These are phyloP conservation scores for Acrocyrtus sp. DNA, from an alignment of 2,888 invertebrate species.

Conservation along the genomic window DNA sequence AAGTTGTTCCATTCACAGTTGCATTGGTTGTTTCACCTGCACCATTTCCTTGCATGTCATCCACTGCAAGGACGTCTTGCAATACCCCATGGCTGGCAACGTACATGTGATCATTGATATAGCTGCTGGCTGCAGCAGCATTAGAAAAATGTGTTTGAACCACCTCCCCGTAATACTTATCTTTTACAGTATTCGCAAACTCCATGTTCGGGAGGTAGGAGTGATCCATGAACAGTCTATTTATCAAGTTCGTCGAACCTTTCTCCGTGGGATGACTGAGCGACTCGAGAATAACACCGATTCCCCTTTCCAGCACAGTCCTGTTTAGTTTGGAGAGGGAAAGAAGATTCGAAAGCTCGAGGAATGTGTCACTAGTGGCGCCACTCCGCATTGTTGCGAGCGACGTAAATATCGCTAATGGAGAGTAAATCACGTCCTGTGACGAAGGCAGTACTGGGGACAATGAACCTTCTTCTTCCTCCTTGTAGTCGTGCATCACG, in stretches of 20 bases:
- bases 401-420: constrained; percentile 18
- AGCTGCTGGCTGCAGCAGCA: constrained; percentile 8
- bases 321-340: constrained; percentile 22
- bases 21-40: background rate
- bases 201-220: background rate
- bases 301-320: constrained; percentile 19
- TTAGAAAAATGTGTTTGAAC: constrained; percentile 34
- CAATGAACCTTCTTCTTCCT: background rate
- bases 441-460: background rate
- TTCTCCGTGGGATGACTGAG: constrained; percentile 9
- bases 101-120: constrained; percentile 18
- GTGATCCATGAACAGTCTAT: constrained; percentile 28
- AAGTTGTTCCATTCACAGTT: background rate
- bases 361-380: constrained; percentile 3
- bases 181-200: constrained; percentile 21
- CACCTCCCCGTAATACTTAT: constrained; percentile 36
- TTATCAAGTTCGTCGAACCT: constrained; percentile 33
- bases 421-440: constrained; percentile 36
- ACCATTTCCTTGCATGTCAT: background rate
- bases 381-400: constrained; percentile 25
- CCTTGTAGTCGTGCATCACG: constrained; percentile 14
- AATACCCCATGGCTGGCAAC: constrained; percentile 10
- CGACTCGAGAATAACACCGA: constrained; percentile 3
- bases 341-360: constrained; percentile 10
- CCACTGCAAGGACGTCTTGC: constrained; percentile 5